phyloP scores from a whole-genome alignment of 2,797 vertebrate genomes.

The Steatocranus sp. region DNA sequence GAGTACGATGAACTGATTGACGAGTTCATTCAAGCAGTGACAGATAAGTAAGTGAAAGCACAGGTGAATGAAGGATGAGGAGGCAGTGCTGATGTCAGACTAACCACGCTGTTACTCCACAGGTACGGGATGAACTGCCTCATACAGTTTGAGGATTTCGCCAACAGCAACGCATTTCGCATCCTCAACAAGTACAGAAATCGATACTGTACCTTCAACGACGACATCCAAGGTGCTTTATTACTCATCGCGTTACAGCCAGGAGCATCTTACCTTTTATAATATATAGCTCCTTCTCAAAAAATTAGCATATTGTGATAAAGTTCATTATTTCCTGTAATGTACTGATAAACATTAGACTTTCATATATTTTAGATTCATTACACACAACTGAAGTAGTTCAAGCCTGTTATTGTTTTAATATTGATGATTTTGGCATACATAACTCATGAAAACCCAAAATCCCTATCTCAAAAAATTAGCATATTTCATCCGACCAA shows the following conservation, averaged over 20 bases:
- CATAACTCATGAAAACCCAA: too few species aligned
- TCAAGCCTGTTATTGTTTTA: too few species aligned
- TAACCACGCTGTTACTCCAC: not conserved
- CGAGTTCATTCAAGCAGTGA: constrained; percentile 97
- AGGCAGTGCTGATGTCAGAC: not conserved
- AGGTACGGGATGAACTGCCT: constrained; percentile 97
- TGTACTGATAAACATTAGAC: too few species aligned
- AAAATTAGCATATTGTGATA: too few species aligned
- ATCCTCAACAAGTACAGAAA: constrained; percentile 94
- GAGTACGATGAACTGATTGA: constrained; percentile 92
- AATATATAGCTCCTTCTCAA: too few species aligned
- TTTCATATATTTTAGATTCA: too few species aligned
- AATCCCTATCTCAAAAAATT: too few species aligned
- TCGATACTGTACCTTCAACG: constrained; percentile 93
- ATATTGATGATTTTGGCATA: too few species aligned
- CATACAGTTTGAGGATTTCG: constrained; percentile 98
- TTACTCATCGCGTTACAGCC: not conserved
- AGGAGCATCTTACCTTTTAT: not conserved
- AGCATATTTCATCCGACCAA: too few species aligned
- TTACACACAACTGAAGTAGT: too few species aligned
- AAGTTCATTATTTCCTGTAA: too few species aligned
- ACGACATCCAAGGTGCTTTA: constrained; percentile 94
- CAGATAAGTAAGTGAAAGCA: constrained; percentile 85
- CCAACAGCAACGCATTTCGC: constrained; percentile 94
- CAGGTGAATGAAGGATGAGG: fast-evolving